Base-by-base conservation (phyloP, 2,113 vertebrate species). In the Indri indri region DNA sequence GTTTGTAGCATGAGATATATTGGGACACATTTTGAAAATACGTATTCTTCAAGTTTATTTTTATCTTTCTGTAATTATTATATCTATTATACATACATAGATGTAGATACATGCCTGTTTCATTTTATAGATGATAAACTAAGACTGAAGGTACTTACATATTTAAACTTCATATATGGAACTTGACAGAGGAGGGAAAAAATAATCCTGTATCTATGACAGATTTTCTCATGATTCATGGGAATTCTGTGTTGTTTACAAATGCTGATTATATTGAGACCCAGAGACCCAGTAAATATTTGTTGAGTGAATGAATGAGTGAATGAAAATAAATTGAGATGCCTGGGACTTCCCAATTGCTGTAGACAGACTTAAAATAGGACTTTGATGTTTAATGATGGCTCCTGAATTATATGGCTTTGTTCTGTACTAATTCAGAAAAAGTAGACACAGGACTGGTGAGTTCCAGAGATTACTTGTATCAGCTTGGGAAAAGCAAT, bases 281-380 rank as follows among this genome's bases (percentile, higher is more conserved):
- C 27, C 66, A 85, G 95, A 88, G 20, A 81, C 47, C 76, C 47
- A 66, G 37, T 81, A 87, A 79, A 92, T 94, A 85, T 63, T 89
- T 76, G 9, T 81, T 92, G 76, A 66, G 22, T 52, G 30, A 88
- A 32, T 73, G 32, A 87, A 87, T 73, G 2, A 79, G 84, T 54
- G 17, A 90, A 10, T 86, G 71, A 37, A 57, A 77, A 71, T 61
- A 16, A 92, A 83, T 54, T 59, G n/a, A 84, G 42, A 57, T 76
- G 3, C 17, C 8, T 52, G 0, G 14, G n/a, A 70, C 57, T 80
- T 96, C 22, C 34, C 34, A 54, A 25, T 3, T 81, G 14, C 65
- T 90, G 13, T 59, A 59, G 25, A 87, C 42, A 81, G 66, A 66
- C 87, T 52, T 93, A 40, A 95, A 94, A 50, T 88, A 80, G 12